phyloP scores from a whole-genome alignment of 2,888 invertebrate genomes.

The Megaustenia siamemsis region DNA sequence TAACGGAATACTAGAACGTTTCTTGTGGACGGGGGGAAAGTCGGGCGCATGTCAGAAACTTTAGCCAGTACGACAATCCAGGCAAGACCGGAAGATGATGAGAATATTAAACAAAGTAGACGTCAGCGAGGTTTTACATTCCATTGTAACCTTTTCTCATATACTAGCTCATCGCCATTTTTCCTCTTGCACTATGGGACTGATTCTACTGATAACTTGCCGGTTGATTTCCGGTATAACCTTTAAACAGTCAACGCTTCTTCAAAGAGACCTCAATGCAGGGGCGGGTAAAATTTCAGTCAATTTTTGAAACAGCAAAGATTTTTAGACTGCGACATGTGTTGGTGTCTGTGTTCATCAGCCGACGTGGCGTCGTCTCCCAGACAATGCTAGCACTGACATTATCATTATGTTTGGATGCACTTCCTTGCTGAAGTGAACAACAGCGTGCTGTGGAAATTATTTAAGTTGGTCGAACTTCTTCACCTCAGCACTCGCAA shows the following conservation, averaged over 20 bases:
- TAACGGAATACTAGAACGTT: background rate
- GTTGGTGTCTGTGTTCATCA: background rate
- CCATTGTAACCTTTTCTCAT: constrained; percentile 41
- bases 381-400: constrained; percentile 18
- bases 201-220: constrained; percentile 38
- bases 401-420: constrained; percentile 37
- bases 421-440: constrained; percentile 27
- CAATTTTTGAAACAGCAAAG: constrained; percentile 45
- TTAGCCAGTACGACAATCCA: constrained; percentile 14
- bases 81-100: constrained; percentile 21
- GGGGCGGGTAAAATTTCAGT: constrained; percentile 42
- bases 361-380: constrained; percentile 20
- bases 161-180: constrained; percentile 20
- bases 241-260: constrained; percentile 39
- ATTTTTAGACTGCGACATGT: constrained; percentile 5
- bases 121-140: constrained; percentile 19
- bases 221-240: constrained; percentile 35
- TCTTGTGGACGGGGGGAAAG: background rate
- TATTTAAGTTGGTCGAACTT: background rate
- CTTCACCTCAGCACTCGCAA: constrained; percentile 14
- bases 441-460: background rate
- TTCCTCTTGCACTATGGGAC: constrained; percentile 20
- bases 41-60: background rate
- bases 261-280: constrained; percentile 27
- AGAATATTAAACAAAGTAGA: constrained; percentile 28